Evolutionary conservation across 1,140 invertebrate genomes (phyloP), one percentile per base, ranked within the genome.

Genomic region (Diabrotica undecimpunctata): DNA sequence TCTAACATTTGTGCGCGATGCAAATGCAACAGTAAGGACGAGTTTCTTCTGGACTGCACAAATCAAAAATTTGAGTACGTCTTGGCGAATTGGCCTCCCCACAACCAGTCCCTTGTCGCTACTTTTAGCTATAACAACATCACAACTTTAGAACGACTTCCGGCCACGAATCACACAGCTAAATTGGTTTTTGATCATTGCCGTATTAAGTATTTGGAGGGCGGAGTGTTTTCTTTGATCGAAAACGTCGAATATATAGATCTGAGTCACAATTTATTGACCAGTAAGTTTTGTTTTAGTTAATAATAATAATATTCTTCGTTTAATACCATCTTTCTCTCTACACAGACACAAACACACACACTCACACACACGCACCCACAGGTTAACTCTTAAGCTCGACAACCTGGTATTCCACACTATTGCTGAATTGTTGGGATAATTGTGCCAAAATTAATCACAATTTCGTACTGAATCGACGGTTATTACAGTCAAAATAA

Each of bases 261-360:
- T 77, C 77, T 93, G 59, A 89, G 88, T 78, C 82, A 86, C 70
- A 93, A 93, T 75, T 71, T 79, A 38, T 77, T 92, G 5, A 84
- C 82, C 74, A 84, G 88, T 84, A 67, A 74, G 73, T 82, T 66
- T 37, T 56, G 13, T 13, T 41, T 37, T 36, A 25, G 1, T 12
- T 12, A 10, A 10, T 2, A n/a, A n/a, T n/a, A n/a, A n/a, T n/a
- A n/a, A n/a, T n/a, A n/a, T n/a, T n/a, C n/a, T n/a, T n/a, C n/a
- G n/a, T n/a, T n/a, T n/a, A n/a, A n/a, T n/a, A n/a, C n/a, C n/a
- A n/a, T n/a, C n/a, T n/a, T n/a, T n/a, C n/a, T n/a, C n/a, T n/a
- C n/a, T n/a, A n/a, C n/a, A n/a, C n/a, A n/a, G n/a, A n/a, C n/a
- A n/a, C n/a, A n/a, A n/a, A n/a, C n/a, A n/a, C n/a, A n/a, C n/a